A percentile compares a stretch with the other conserved stretches of the same genome.
Evolutionary conservation across 30 jellyfish, hydroid and myxozoan species (phyloP).

Genomic region (Aurelia sp.): DNA sequence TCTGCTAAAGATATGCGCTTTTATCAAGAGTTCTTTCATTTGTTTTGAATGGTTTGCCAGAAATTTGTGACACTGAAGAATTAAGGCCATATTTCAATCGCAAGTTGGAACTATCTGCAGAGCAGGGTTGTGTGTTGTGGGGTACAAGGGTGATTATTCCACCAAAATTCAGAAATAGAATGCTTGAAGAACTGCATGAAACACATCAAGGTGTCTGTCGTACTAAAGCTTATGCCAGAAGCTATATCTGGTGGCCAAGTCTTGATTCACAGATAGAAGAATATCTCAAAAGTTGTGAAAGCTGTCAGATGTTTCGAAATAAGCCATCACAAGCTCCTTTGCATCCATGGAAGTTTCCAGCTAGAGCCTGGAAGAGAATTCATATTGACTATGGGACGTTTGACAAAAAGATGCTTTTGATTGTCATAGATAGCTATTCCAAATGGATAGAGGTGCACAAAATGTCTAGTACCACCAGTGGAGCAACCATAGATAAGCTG

Average conservation of each 20-base stretch:
- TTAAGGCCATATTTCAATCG: conserved; percentile 50
- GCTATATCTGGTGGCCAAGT: no score
- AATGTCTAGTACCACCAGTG: conserved; percentile 54
- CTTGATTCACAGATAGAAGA: no score
- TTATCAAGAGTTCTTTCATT: conserved; percentile 38
- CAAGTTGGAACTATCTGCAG: conserved; percentile 9
- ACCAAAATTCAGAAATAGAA: conserved; percentile 22
- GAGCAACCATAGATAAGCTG: conserved; percentile 56
- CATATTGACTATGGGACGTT: conserved; percentile 46
- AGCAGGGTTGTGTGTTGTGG: conserved; percentile 12
- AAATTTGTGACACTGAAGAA: conserved; percentile 38
- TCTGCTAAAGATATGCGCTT: conserved; percentile 34
- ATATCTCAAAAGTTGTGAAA: neutral
- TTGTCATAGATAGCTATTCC: conserved; percentile 27
- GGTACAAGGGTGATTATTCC: conserved; percentile 62
- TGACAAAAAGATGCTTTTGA: neutral
- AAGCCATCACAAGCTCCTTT: no score
- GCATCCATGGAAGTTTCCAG: neutral
- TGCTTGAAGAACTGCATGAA: no score
- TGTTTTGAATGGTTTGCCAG: conserved; percentile 37
- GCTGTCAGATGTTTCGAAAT: conserved; percentile 19
- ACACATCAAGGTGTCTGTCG: no score
- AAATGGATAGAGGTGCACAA: conserved; percentile 61
- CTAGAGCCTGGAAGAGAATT: conserved; percentile 43
- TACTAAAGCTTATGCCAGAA: no score